Evolutionary conservation across 2,888 invertebrate genomes (phyloP).

Genomic region (Metopia argyrocephala): DNA sequence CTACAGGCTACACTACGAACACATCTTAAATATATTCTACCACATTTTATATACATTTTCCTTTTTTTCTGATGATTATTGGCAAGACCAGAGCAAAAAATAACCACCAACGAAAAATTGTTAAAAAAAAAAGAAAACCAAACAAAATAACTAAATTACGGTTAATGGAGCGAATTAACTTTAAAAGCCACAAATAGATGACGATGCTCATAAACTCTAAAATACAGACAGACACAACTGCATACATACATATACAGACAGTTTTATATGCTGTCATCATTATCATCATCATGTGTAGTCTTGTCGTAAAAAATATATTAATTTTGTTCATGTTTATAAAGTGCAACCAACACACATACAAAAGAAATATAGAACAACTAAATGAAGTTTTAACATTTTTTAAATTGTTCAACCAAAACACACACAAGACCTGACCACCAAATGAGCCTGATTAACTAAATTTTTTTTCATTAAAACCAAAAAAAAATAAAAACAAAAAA

Average conservation of each 20-base stretch:
- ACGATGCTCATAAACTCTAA: neutral
- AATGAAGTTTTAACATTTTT: conserved; percentile 40
- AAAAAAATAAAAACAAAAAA: neutral
- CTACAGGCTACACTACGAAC: conserved; percentile 25
- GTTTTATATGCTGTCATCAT: neutral
- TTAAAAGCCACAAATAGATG: conserved; percentile 71
- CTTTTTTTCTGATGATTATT: conserved; percentile 1
- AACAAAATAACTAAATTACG: conserved; percentile 72
- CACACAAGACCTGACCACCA: conserved; percentile 71
- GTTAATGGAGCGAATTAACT: conserved; percentile 74
- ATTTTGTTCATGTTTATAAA: conserved; percentile 13
- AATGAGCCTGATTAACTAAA: conserved; percentile 76
- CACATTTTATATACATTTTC: conserved; percentile 40
- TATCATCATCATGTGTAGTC: conserved; percentile 16
- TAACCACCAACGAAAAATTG: neutral
- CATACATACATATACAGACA: neutral
- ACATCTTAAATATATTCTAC: conserved; percentile 43
- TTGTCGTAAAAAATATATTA: conserved; percentile 37
- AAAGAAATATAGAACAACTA: conserved; percentile 13
- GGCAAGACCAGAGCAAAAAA: conserved; percentile 26
- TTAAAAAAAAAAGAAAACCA: conserved; percentile 62
- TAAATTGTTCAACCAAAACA: conserved; percentile 4
- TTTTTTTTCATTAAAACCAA: conserved; percentile 7
- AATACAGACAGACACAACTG: conserved; percentile 27
- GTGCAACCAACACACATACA: conserved; percentile 5